These are phyloP conservation scores for Oligia strigilis DNA, from an alignment of 2,888 invertebrate species.

Conservation along the genomic window DNA sequence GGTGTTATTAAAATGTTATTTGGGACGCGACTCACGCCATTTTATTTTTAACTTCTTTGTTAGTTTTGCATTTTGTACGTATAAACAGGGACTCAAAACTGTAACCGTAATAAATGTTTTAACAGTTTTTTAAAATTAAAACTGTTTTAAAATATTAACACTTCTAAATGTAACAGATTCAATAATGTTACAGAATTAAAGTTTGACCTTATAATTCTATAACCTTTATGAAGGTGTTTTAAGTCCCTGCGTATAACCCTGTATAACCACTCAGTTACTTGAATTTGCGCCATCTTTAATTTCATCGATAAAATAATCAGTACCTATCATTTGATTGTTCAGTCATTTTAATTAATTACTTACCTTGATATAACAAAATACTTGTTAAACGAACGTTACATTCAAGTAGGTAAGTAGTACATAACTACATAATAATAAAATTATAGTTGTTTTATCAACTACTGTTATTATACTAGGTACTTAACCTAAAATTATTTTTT, in stretches of 20 bases:
- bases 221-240: too few relatives aligned
- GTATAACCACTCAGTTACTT: background rate
- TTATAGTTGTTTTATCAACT: conserved; percentile 26
- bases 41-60: conserved; percentile 15
- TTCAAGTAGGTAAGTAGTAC: background rate
- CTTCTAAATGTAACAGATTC: too few relatives aligned
- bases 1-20: conserved; percentile 7
- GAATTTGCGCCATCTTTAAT: too few relatives aligned
- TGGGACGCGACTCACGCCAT: conserved; percentile 14
- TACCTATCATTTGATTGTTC: background rate
- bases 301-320: conserved; percentile 14
- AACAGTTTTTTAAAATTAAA: too few relatives aligned
- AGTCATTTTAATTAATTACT: background rate
- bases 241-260: background rate
- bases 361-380: background rate
- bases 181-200: too few relatives aligned
- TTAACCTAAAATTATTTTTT: conserved; percentile 17
- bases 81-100: background rate
- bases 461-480: conserved; percentile 15
- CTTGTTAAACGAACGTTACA: conserved; percentile 4
- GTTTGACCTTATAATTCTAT: too few relatives aligned
- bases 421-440: too few relatives aligned
- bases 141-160: too few relatives aligned
- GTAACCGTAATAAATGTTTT: too few relatives aligned
- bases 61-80: conserved; percentile 6